phyloP scores from a whole-genome alignment of 2,113 vertebrate species.

The Perca schrenkii region DNA sequence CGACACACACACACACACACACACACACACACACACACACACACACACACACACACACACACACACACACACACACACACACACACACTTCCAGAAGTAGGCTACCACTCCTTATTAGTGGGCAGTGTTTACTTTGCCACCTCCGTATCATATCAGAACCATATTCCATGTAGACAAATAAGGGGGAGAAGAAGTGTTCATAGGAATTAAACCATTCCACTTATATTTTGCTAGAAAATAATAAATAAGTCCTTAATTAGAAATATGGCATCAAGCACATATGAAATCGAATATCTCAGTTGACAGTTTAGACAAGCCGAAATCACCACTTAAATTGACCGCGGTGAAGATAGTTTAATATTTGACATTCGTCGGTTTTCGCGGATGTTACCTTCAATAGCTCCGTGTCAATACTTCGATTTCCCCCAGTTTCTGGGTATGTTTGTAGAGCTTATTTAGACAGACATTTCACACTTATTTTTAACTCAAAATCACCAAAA shows the following conservation, averaged over 20 bases:
- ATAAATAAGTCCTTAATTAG: not conserved
- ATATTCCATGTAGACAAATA: conserved; percentile 14
- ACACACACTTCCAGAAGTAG: not conserved
- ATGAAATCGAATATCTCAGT: not conserved
- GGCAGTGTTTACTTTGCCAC: conserved; percentile 65
- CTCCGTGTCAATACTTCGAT: too few relatives aligned
- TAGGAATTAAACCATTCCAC: not conserved
- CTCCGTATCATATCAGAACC: conserved; percentile 49
- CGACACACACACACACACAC: conserved; percentile 12
- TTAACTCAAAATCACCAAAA: too few relatives aligned
- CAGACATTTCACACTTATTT: too few relatives aligned
- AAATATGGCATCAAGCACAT: conserved; percentile 10
- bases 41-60: conserved; percentile 12
- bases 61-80: too few relatives aligned
- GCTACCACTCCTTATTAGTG: conserved; percentile 46
- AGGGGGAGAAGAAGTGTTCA: not conserved
- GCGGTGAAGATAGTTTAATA: too few relatives aligned
- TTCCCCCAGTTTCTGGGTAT: too few relatives aligned
- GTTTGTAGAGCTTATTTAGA: too few relatives aligned
- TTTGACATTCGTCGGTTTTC: too few relatives aligned
- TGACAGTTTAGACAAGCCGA: not conserved
- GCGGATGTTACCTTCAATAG: too few relatives aligned
- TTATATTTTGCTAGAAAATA: not conserved
- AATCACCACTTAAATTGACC: conserved; percentile 12
- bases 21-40: conserved; percentile 8